Base-by-base conservation (phyloP, 2,113 vertebrate genomes). In the Rattus rattus region DNA sequence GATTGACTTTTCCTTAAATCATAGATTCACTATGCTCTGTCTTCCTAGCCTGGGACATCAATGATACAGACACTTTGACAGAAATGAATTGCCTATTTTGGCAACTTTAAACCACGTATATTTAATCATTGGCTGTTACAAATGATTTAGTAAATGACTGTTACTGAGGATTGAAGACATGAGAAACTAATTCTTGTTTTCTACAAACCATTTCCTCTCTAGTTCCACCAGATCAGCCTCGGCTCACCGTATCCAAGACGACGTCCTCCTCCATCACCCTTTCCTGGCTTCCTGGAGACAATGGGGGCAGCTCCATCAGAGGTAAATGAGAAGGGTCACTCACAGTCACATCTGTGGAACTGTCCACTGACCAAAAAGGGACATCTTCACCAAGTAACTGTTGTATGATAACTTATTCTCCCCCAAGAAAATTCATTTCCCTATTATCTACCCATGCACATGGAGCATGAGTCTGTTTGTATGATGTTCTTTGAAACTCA, bases 151-250 rank as follows among this genome's bases (percentile, higher is more conserved):
- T 97, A 93, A 97, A 97, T 98, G 97, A 92, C 96, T 98, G 70
- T 93, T 97, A 95, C 77, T 59, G 94, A 75, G 92, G 70, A 95
- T 77, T 72, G 83, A 92, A 75, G 94, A 96, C 5, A 39, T 5
- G 0, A 94, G 96, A 98, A 97, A 97, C 83, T 98, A 92, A 98
- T 97, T 97, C 97, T 96, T 98, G 9, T 97, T 98, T 98, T 98
- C 98, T 88, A 63, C 94, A 94, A 97, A 93, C 97, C 94, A 16
- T 97, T 97, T 97, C 96, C 88, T 59, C 22, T 97, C 91, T 96
- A 99, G 99, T 99, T 93, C 99, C 99, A 93, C 99, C 99, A 76
- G 99, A 99, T 98, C 99, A 99, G 97, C 99, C 99, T 73, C 99
- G 99, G 89, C 99, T 99, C 92, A 99, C 99, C 0, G 99, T 99